These are phyloP conservation scores for Toxotes lorentzi DNA, from an alignment of 2,797 vertebrate species.

Conservation along the genomic window DNA sequence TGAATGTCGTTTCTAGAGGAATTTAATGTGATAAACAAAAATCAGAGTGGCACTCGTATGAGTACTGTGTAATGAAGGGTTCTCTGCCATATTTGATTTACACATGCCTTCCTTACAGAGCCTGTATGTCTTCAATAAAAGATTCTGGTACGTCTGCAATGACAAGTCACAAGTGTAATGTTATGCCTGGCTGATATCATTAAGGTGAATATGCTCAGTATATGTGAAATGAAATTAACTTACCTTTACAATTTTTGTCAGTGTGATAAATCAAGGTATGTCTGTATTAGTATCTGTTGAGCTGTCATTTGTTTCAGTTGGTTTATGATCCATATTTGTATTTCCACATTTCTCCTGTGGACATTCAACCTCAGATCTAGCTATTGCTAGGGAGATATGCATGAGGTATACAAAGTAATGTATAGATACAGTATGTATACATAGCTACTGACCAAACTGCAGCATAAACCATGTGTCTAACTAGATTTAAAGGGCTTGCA, in stretches of 20 bases:
- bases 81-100: constrained; percentile 55
- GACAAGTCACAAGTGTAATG: constrained; percentile 46
- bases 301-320: constrained; percentile 14
- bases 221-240: constrained; percentile 25
- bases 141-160: constrained; percentile 68
- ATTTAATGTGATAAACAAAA: constrained; percentile 55
- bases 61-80: constrained; percentile 45
- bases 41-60: constrained; percentile 36
- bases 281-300: constrained; percentile 20
- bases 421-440: constrained; percentile 15
- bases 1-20: constrained; percentile 61
- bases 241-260: constrained; percentile 21
- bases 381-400: background rate
- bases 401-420: constrained; percentile 14
- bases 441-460: background rate
- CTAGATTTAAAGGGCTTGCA: background rate
- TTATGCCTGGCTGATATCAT: constrained; percentile 43
- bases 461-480: constrained; percentile 7
- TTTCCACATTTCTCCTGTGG: constrained; percentile 15
- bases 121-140: constrained; percentile 79
- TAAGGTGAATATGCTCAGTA: constrained; percentile 8
- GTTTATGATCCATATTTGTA: background rate
- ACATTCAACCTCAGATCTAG: constrained; percentile 13
- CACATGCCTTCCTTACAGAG: constrained; percentile 67
- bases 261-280: constrained; percentile 36